A percentile compares a stretch with the other conserved stretches of the same genome.
Evolutionary conservation across 2,888 invertebrate genomes (phyloP).

Genomic region (Pachliopta kotzebuea): DNA sequence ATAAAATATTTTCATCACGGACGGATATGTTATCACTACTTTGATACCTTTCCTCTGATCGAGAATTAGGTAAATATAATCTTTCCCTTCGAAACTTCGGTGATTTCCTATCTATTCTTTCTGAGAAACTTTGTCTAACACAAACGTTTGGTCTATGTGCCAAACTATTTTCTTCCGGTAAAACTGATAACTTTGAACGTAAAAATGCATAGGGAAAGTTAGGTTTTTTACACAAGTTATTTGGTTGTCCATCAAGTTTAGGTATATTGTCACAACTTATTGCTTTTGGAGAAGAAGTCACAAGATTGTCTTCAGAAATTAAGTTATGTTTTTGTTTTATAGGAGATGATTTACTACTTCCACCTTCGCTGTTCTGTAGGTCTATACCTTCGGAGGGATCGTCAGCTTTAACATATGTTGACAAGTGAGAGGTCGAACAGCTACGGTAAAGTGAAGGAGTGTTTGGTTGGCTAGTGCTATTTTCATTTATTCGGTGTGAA

Average conservation of each 20-base stretch:
- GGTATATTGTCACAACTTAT: slow-evolving; percentile 87
- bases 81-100: slow-evolving; percentile 68
- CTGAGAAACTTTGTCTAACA: slow-evolving; percentile 77
- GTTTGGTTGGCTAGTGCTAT: slow-evolving; percentile 62
- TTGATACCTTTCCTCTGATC: slow-evolving; percentile 82
- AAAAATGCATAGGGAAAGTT: slow-evolving; percentile 89
- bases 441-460: slow-evolving; percentile 83
- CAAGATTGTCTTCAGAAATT: slow-evolving; percentile 62
- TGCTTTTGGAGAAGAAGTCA: slow-evolving; percentile 80
- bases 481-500: slow-evolving; percentile 59
- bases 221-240: slow-evolving; percentile 79
- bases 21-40: slow-evolving; percentile 74
- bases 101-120: slow-evolving; percentile 71
- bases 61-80: slow-evolving; percentile 71
- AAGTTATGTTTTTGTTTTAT: slow-evolving; percentile 54
- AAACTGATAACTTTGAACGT: slow-evolving; percentile 86
- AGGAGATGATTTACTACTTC: slow-evolving; percentile 56
- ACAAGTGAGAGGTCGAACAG: slow-evolving; percentile 88
- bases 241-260: slow-evolving; percentile 75
- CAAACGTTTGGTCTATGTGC: slow-evolving; percentile 67
- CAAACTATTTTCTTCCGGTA: slow-evolving; percentile 87
- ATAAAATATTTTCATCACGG: slow-evolving; percentile 70
- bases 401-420: slow-evolving; percentile 88
- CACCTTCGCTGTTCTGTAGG: slow-evolving; percentile 73
- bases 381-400: slow-evolving; percentile 90